Evolutionary conservation across 2,888 invertebrate genomes (phyloP), one percentile per base, ranked within the genome.

Genomic region (Xestia xanthographa): DNA sequence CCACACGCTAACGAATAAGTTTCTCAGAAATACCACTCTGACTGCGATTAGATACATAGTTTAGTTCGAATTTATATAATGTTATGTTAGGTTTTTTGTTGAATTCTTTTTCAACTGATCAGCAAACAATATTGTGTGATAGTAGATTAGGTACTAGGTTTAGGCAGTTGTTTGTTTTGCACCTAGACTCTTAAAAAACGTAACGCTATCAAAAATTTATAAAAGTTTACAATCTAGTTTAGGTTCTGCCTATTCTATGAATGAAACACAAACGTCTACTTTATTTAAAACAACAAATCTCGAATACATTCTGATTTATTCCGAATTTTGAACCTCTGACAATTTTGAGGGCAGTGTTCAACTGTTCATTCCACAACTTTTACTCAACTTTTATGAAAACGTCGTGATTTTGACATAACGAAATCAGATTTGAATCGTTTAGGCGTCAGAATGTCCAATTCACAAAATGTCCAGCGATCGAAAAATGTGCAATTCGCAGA

Each of bases 391-490:
- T 26, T 60, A 43, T 50, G 53, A 63, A 71, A 63, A 79, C 67
- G 26, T 67, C n/a, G 34, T 26, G n/a, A 20, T 69, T 53, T 26
- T 41, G n/a, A 77, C 56, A 56, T 56, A 53, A 41, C 0, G 48
- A 58, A 48, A n/a, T 20, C 26, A 72, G 56, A 69, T 66, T 60
- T 79, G 66, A 79, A 81, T 41, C 41, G 9, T 9, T 41, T 9
- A 41, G 41, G 41, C 41, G 9, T n/a, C 41, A 41, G 41, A 41
- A 41, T 41, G 11, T 41, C 41, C 41, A 41, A 41, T 41, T 41
- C 41, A 1, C 41, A 41, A 41, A 41, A 41, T 41, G 41, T 38
- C n/a, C 38, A 38, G 8, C 5, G n/a, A n/a, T 38, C 38, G 38
- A 3, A 38, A 8, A 38, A 38, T 38, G 38, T 38, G 5, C 38